phyloP scores from a whole-genome alignment of 2,113 vertebrate species.

The Gymnorhina tibicen region DNA sequence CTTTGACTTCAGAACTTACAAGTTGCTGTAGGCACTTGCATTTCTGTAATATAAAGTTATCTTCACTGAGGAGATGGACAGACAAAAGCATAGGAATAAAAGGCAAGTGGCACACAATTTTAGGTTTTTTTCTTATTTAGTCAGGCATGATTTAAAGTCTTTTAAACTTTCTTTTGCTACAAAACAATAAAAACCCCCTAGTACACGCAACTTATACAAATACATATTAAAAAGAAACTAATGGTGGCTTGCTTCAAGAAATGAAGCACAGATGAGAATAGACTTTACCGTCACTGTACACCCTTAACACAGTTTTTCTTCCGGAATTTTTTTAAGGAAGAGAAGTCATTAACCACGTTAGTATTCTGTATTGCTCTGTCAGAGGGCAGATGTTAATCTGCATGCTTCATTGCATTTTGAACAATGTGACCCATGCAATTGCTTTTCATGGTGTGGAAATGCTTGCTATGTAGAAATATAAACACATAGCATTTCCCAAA shows the following conservation, averaged over 20 bases:
- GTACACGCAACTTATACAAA: background rate
- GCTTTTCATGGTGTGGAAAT: slow-evolving; percentile 23
- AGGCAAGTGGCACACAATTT: background rate
- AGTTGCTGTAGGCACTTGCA: background rate
- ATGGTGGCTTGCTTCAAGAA: background rate
- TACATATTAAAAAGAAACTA: background rate
- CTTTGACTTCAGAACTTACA: background rate
- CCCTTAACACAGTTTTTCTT: background rate
- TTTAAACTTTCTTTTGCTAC: background rate
- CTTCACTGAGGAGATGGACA: background rate
- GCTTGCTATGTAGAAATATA: slow-evolving; percentile 31
- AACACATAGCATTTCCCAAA: background rate
- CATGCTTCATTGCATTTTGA: slow-evolving; percentile 56
- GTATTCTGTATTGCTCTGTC: background rate
- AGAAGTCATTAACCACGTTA: slow-evolving; percentile 37
- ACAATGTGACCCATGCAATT: slow-evolving; percentile 56
- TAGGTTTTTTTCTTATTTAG: background rate
- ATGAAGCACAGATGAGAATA: background rate
- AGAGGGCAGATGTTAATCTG: slow-evolving; percentile 60
- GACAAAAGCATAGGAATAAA: background rate
- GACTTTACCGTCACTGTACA: background rate
- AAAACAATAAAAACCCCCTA: fast-evolving
- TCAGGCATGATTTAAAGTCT: background rate
- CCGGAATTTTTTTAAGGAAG: background rate
- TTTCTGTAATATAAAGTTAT: background rate